These are phyloP conservation scores for Brachystomella parvula DNA, from an alignment of 1,140 invertebrate genomes.

Conservation along the genomic window DNA sequence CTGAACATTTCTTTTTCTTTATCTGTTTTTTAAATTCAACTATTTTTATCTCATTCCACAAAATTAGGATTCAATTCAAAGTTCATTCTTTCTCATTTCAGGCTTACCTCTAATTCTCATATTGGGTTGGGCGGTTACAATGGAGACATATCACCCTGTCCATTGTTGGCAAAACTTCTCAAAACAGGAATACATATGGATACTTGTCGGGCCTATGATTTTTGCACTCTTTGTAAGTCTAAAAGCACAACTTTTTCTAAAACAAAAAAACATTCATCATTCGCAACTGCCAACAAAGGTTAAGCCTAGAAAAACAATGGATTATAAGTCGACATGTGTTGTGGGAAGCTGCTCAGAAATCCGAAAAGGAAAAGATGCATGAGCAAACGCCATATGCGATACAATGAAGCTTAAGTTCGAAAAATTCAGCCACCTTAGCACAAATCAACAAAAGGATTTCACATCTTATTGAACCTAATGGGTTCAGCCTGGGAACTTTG, in stretches of 20 bases:
- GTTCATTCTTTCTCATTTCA: conserved; percentile 33
- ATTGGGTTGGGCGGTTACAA: conserved; percentile 42
- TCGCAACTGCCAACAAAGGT: not conserved
- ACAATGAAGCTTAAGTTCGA: too few species aligned
- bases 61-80: too few species aligned
- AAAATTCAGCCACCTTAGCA: too few species aligned
- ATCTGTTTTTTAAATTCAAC: not conserved
- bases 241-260: not conserved
- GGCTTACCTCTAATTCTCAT: conserved; percentile 46
- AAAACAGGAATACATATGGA: conserved; percentile 43
- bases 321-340: too few species aligned
- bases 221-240: conserved; percentile 45
- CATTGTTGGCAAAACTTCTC: conserved; percentile 47
- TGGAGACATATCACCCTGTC: conserved; percentile 40
- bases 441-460: too few species aligned
- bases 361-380: too few species aligned
- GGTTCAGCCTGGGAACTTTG: too few species aligned
- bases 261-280: not conserved
- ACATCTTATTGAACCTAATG: too few species aligned
- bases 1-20: not conserved
- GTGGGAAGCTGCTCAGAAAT: too few species aligned
- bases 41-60: too few species aligned
- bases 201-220: conserved; percentile 47
- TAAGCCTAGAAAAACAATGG: not conserved
- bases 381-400: too few species aligned